Conservation (phyloP, 1,140 invertebrate genomes). For the Ceratoteleas bidentatus region DNA sequence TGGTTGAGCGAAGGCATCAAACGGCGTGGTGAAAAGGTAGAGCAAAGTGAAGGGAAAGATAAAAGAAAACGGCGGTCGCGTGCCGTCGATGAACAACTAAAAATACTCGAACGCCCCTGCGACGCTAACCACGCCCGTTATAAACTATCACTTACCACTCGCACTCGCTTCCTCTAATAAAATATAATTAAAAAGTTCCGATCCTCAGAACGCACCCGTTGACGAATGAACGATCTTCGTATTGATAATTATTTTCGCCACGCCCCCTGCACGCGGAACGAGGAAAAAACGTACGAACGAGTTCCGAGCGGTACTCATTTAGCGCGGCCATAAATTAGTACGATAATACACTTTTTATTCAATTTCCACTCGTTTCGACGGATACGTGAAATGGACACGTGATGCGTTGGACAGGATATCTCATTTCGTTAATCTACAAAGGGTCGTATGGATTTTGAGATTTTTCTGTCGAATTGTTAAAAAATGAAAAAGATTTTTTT, state of each 20-base stretch:
- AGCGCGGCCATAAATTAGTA: constrained; percentile 40
- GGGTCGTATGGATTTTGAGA: no score
- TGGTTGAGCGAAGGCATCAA: constrained; percentile 6
- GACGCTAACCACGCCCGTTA: constrained; percentile 75
- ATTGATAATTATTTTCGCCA: constrained; percentile 56
- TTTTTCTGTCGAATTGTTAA: no score
- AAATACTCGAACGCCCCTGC: constrained; percentile 75
- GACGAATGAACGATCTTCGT: constrained; percentile 48
- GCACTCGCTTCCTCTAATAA: constrained; percentile 51
- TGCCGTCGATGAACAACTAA: constrained; percentile 76
- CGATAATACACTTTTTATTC: constrained; percentile 14
- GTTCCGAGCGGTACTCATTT: constrained; percentile 20
- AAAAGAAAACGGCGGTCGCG: constrained; percentile 69
- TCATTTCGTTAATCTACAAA: no score
- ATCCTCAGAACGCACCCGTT: constrained; percentile 39
- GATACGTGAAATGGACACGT: not conserved
- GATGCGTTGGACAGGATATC: no score
- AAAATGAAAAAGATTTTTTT: no score
- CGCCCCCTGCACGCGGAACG: constrained; percentile 7
- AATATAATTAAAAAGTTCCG: constrained; percentile 61
- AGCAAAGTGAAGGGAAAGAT: constrained; percentile 15
- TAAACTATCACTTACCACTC: constrained; percentile 68
- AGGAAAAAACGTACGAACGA: constrained; percentile 10
- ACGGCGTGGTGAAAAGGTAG: constrained; percentile 19
- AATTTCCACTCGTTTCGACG: not conserved